A percentile compares a stretch with the other conserved stretches of the same genome.
Evolutionary conservation across 2,888 invertebrate genomes (phyloP).

Genomic region (Tenthredo scrophulariae): DNA sequence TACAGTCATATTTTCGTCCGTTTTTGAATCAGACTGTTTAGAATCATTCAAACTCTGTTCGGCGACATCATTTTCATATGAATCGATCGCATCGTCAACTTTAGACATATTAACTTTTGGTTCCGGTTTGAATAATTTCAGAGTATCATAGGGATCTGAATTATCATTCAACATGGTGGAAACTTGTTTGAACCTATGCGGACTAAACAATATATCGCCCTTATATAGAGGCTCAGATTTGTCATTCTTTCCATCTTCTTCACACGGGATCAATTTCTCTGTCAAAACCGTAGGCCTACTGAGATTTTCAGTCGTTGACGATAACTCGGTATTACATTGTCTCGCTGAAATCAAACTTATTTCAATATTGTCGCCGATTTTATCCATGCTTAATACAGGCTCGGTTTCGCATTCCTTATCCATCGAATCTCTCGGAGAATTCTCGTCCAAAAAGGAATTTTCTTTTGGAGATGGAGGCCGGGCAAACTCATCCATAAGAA

Average conservation of each 20-base stretch:
- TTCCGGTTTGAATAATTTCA: constrained; percentile 72
- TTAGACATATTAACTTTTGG: constrained; percentile 43
- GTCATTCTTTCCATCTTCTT: constrained; percentile 59
- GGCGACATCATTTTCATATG: constrained; percentile 35
- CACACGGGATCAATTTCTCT: constrained; percentile 41
- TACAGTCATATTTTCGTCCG: constrained; percentile 46
- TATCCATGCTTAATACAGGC: not conserved
- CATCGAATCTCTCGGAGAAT: constrained; percentile 75
- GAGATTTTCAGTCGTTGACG: constrained; percentile 37
- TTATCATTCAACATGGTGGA: constrained; percentile 67
- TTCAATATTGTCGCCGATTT: constrained; percentile 38
- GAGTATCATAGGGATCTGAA: constrained; percentile 72
- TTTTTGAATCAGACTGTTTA: constrained; percentile 51
- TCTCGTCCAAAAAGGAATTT: constrained; percentile 78
- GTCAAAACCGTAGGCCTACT: constrained; percentile 25
- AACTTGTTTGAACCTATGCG: constrained; percentile 66
- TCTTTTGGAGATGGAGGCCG: constrained; percentile 83
- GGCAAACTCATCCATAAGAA: constrained; percentile 93
- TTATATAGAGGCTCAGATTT: constrained; percentile 55
- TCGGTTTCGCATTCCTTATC: constrained; percentile 62
- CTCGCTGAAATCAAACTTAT: not conserved
- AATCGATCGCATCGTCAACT: constrained; percentile 54
- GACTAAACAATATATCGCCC: constrained; percentile 50
- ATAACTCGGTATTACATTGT: constrained; percentile 29
- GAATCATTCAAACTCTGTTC: constrained; percentile 45